Evolutionary conservation across 2,113 vertebrate species (phyloP), one percentile per base, ranked within the genome.

Genomic region (Chaetura pelagica): DNA sequence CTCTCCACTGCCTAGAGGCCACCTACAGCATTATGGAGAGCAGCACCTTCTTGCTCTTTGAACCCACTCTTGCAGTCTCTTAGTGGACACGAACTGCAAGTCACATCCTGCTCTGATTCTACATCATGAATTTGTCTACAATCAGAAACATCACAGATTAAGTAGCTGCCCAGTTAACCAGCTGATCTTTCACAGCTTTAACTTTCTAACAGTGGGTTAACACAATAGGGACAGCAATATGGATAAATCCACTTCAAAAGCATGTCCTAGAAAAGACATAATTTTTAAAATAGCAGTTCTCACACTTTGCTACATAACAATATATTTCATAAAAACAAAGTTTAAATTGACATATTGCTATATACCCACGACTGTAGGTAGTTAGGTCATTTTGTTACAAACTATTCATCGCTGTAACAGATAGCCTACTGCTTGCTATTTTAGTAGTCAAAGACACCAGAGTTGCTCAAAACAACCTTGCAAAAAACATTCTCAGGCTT

Each of bases 401-500:
- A 83, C 27, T 44, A 21, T 22, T 72, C 80, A 76, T 35, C 6
- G 2, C 71, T 83, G 48, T 49, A 92, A 93, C 32, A 90, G 55
- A 96, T 18, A 76, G 76, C 88, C 4, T 51, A 35, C 72, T 95
- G 55, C 46, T 84, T 81, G 72, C 40, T 93, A 73, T 84, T 94
- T 90, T 69, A 77, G 90, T 71, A 80, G 93, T 54, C 55, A 80
- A 85, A 90, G 51, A 85, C 17, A 84, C 13, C 27, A 69, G 69
- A 6, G 79, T 73, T 62, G 46, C 90, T 82, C 35, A 79, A 81
- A 94, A 91, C 67, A 83, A 87, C 74, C 59, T 80, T 90, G 46
- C n/a, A 91, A 95, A 95, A 94, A 94, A 86, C 35, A 88, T 77
- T 90, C 82, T 83, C 64, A 76, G 29, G 30, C 46, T 92, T 20